Base-by-base conservation (phyloP, 1,140 invertebrate species). In the Pseudomyrmex flavicornis region DNA sequence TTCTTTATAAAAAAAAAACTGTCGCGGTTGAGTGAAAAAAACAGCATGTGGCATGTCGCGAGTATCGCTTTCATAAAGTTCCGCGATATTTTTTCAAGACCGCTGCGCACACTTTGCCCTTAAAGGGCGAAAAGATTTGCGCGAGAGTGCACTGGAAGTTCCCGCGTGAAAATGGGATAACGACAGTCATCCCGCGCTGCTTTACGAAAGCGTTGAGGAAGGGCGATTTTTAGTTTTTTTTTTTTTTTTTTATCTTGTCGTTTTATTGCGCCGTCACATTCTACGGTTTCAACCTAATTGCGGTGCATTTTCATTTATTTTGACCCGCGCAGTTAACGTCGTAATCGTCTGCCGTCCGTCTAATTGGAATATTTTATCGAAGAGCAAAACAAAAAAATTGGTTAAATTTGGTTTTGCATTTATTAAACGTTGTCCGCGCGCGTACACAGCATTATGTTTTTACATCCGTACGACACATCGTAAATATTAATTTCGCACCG, bases 331-430 rank as follows among this genome's bases (percentile, higher is more conserved):
- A 80, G 54, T 80, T 80, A 80, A 72, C 15, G 12, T 48, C 46
- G 44, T 48, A 35, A 46, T 50, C 52, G 62, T 46, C 63, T 10
- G 2, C 17, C 48, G 1, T 46, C 5, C 26, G 20, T 0, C 20
- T 80, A 80, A 72, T 72, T 79, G 44, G 76, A 72, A 79, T 58
- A 79, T 70, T 79, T 72, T 26, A 17, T 46, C 20, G 54, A 72
- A 46, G 61, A 59, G 44, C 22, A 17, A 66, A 70, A 8, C 13
- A 17, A 50, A 44, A 15, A 59, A 61, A 70, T 58, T 72, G 58
- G 65, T 22, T 26, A 61, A 80, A 70, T 79, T 79, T 26, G 17
- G 5, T 59, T 59, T 35, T 3, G 66, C 54, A 48, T 59, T 72
- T 72, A 70, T 72, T 70, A 79, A 70, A 50, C 66, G 54, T 48